Evolutionary conservation across 2,888 invertebrate species (phyloP), one percentile per base, ranked within the genome.

Genomic region (Bhutanitis thaidina): DNA sequence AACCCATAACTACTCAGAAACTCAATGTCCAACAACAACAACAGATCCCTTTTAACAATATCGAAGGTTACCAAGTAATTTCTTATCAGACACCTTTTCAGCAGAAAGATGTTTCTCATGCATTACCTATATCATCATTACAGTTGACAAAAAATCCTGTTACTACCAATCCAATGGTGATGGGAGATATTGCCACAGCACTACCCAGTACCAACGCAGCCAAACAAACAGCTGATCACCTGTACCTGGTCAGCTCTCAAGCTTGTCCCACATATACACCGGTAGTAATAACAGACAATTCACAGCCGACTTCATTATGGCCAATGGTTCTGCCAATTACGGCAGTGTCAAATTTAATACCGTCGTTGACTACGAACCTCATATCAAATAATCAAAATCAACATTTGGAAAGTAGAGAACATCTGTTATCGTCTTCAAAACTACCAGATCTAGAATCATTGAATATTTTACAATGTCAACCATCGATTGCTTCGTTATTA

Each of bases 71-170:
- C 29, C 52, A 52, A 47, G 43, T 47, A 10, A 29, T 52, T 25
- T 32, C 52, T 3, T 52, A 35, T 43, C 52, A 34, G 43, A 46
- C 37, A 16, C 52, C 46, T 9, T 52, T 37, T 52, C 52, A 52
- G 9, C 27, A 35, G 9, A 13, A 36, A 5, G 52, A 47, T 8
- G n/a, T 41, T 1, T 15, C 29, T 4, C 16, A 41, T 20, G 7
- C 41, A 7, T 1, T 47, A 7, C 34, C 52, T n/a, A 30, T 40
- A 5, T 8, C 48, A 5, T 8, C 48, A n/a, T 5, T 40, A 32
- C 44, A 39, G 14, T 20, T 38, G 25, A 38, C 62, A 52, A 51
- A 60, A 55, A 55, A 59, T 45, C 46, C 61, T 48, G 38, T 58
- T 40, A 35, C 40, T 50, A n/a, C 38, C 12, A n/a, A 39, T 47